Base-by-base conservation (phyloP, 2,113 vertebrate species). In the Orcinus orca region DNA sequence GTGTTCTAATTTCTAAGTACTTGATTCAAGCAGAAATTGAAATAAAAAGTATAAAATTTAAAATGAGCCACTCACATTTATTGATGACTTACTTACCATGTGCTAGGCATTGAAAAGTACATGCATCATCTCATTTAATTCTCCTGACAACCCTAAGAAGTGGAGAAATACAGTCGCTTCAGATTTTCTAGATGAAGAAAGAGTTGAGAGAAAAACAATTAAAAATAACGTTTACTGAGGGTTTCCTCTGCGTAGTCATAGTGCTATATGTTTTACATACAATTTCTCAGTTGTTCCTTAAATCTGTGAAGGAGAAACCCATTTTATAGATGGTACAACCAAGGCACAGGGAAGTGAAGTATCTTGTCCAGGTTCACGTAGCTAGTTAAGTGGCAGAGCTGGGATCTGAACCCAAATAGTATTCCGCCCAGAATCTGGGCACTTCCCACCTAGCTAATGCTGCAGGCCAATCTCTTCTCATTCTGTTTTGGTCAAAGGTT, bases 181-280 rank as follows among this genome's bases (percentile, higher is more conserved):
- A 33, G 14, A 70, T 77, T 80, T 73, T 97, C 29, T 50, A 91
- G 67, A n/a, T 92, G 20, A 91, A 81, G n/a, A 87, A 77, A 92
- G 85, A 25, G 20, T 58, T 77, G 44, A 92, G 10, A 74, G 47
- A 68, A 74, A 33, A 86, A 36, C 8, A 55, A 14, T 2, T 33
- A 85, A 7, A 76, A 65, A 21, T 44, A 25, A 50, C 41, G 7
- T 81, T 88, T 86, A 77, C 23, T 31, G 58, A 84, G 44, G 33
- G 73, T n/a, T 90, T 83, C 41, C 80, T 87, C 47, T 84, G 8
- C 47, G 53, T 4, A 88, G 50, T 88, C 33, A 74, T 6, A 60
- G 26, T 50, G 5, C 21, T 47, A 0, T 77, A 13, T 80, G 71
- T 74, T 90, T 90, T 70, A 70, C 25, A 53, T 25, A 20, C 18